Conservation (phyloP, 2,888 invertebrate species). For the Dolichopus griseipennis region DNA sequence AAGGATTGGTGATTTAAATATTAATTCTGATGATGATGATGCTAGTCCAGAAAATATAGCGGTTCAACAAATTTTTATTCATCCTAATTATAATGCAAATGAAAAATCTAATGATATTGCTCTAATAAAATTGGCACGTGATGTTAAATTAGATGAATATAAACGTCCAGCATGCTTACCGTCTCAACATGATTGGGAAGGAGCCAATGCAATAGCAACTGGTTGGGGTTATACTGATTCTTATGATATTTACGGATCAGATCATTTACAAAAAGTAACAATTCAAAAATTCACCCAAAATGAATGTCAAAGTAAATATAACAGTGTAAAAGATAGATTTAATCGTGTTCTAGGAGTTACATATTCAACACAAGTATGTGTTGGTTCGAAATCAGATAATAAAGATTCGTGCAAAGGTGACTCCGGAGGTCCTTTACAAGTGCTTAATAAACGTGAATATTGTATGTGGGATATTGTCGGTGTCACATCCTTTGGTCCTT, state of each 20-base stretch:
- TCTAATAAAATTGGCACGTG: constrained; percentile 41
- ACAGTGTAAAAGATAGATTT: constrained; percentile 21
- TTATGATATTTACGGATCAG: constrained; percentile 30
- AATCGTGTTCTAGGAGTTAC: constrained; percentile 37
- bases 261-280: constrained; percentile 46
- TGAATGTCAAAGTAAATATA: constrained; percentile 34
- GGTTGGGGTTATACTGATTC: constrained; percentile 46
- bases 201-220: constrained; percentile 38
- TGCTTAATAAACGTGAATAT: constrained; percentile 31
- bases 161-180: constrained; percentile 46
- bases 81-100: constrained; percentile 39
- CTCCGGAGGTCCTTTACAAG: constrained; percentile 55
- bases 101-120: constrained; percentile 49
- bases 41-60: constrained; percentile 32
- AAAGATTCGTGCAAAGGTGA: constrained; percentile 54
- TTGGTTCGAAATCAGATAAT: constrained; percentile 41
- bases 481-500: constrained; percentile 45
- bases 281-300: constrained; percentile 37
- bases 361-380: constrained; percentile 47
- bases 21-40: constrained; percentile 31
- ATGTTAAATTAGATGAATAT: constrained; percentile 37
- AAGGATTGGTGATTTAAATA: constrained; percentile 35
- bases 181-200: constrained; percentile 21
- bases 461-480: constrained; percentile 48
- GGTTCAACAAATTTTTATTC: constrained; percentile 30